Conservation (phyloP, 2,797 vertebrate genomes). For the Darevskia nairensis region DNA sequence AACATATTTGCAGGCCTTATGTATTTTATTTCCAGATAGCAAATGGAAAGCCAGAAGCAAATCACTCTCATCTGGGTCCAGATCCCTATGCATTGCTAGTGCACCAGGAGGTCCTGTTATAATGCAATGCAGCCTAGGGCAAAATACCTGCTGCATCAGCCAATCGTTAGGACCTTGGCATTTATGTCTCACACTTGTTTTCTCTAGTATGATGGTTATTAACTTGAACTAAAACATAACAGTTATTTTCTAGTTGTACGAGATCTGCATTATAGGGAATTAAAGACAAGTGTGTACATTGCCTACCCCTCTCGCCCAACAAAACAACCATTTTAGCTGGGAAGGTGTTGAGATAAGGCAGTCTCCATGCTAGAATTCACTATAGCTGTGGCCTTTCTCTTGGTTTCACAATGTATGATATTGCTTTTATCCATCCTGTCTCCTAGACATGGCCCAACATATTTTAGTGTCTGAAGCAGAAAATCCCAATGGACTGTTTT, state of each 20-base stretch:
- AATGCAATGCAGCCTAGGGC: background rate
- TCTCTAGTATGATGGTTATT: background rate
- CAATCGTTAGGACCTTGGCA: background rate
- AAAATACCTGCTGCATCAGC: background rate
- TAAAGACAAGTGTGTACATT: background rate
- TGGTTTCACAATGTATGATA: background rate
- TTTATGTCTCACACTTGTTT: background rate
- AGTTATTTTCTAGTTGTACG: background rate
- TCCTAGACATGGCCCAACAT: background rate
- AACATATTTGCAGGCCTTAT: background rate
- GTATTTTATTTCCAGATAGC: background rate
- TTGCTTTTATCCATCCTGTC: background rate
- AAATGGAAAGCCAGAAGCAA: background rate
- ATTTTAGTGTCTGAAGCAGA: background rate
- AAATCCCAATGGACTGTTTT: background rate
- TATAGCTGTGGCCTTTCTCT: background rate
- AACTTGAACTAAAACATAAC: conserved; percentile 1
- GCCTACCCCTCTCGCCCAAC: background rate
- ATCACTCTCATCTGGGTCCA: no score
- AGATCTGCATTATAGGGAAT: background rate
- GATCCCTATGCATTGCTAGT: background rate
- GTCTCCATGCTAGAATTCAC: background rate
- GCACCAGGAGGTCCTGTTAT: conserved; percentile 10
- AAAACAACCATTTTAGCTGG: background rate
- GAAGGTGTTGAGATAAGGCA: background rate